Conservation (phyloP, 2,888 invertebrate genomes). For the Heliothis peltigera region DNA sequence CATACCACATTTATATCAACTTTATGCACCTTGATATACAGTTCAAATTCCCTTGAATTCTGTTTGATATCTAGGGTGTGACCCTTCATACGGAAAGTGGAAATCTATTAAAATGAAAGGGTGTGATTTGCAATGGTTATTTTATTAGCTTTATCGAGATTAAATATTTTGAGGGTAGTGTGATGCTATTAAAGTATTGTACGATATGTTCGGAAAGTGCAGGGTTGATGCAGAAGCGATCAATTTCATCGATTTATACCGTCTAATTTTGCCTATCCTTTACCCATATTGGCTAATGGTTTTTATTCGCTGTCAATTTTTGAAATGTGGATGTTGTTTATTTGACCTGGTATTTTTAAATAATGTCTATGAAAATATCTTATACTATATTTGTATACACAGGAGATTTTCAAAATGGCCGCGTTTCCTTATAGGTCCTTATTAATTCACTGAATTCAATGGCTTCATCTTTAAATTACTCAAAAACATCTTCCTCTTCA, state of each 20-base stretch:
- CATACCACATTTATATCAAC: conserved; percentile 28
- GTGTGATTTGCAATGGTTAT: conserved; percentile 86
- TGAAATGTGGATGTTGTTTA: too few relatives aligned
- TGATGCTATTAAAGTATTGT: conserved; percentile 56
- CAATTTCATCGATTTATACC: neutral
- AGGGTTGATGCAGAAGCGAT: conserved; percentile 5
- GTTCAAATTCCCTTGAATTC: conserved; percentile 33
- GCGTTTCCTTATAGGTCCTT: too few relatives aligned
- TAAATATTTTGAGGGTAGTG: conserved; percentile 74
- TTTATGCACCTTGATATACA: conserved; percentile 10
- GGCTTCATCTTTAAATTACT: too few relatives aligned
- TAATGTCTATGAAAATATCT: too few relatives aligned
- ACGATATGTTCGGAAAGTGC: conserved; percentile 1
- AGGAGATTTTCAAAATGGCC: too few relatives aligned
- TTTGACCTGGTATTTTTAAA: too few relatives aligned
- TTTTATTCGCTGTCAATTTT: too few relatives aligned
- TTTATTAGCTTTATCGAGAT: conserved; percentile 84
- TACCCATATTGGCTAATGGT: neutral
- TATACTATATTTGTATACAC: too few relatives aligned
- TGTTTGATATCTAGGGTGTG: conserved; percentile 23
- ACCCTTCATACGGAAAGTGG: conserved; percentile 70
- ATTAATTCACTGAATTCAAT: too few relatives aligned
- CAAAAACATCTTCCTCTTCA: neutral
- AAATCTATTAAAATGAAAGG: conserved; percentile 83
- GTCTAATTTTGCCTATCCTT: neutral